Percentiles rank a stretch among this genome's conserved stretches.
Conservation (phyloP, 2,113 vertebrate species). For the Turdus rufiventris region DNA sequence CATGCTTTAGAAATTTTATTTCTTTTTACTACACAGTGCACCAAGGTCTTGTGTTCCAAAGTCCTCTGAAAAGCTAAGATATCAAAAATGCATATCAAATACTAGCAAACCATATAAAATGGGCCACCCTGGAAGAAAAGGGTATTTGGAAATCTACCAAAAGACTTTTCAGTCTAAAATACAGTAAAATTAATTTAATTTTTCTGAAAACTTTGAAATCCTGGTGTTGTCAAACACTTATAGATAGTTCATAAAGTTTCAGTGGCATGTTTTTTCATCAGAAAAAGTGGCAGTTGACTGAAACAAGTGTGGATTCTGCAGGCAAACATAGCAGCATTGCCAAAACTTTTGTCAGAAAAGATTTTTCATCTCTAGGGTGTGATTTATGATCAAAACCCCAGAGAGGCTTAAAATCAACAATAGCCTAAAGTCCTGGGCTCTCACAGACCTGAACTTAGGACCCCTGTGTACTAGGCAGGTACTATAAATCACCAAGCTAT, state of each 20-base stretch:
- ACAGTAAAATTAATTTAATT: background rate
- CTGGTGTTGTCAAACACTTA: background rate
- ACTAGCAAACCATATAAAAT: background rate
- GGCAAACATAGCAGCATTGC: background rate
- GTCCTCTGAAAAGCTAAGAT: background rate
- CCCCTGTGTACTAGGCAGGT: background rate
- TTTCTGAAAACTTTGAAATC: background rate
- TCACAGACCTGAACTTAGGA: constrained; percentile 2
- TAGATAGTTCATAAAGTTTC: background rate
- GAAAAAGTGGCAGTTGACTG: background rate
- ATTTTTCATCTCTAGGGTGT: constrained; percentile 12
- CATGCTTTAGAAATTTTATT: background rate
- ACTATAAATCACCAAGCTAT: constrained; percentile 3
- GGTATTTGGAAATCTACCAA: background rate
- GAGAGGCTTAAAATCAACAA: background rate
- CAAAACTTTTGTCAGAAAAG: constrained; percentile 18
- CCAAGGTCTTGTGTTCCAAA: background rate
- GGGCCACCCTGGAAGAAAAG: background rate
- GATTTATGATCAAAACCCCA: constrained; percentile 17
- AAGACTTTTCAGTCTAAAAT: background rate
- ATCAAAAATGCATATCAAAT: background rate
- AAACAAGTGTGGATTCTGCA: background rate
- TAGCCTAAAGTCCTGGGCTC: background rate
- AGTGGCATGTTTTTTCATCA: background rate
- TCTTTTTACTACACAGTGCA: background rate